These are phyloP conservation scores for Characodon lateralis DNA, from an alignment of 2,797 vertebrate species.

Conservation along the genomic window DNA sequence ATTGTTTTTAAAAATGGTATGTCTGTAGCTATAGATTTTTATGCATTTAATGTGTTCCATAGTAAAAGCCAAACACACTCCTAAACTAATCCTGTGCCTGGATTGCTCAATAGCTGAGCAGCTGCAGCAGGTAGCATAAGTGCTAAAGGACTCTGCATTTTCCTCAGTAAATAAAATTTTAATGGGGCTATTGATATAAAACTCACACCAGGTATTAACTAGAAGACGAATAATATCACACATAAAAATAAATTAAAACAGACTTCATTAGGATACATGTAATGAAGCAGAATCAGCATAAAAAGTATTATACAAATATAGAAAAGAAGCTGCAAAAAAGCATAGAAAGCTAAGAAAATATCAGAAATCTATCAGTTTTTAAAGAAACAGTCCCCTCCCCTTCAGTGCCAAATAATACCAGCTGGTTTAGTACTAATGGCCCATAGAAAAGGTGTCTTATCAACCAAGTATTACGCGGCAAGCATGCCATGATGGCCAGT, in stretches of 20 bases:
- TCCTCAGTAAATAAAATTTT: background rate
- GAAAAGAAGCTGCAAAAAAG: background rate
- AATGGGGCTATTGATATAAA: background rate
- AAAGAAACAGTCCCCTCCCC: background rate
- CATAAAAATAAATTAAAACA: background rate
- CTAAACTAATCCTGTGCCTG: slow-evolving; percentile 1
- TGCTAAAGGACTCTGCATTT: background rate
- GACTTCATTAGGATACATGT: background rate
- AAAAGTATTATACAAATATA: background rate
- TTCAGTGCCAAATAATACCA: too few species aligned
- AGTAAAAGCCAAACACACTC: background rate
- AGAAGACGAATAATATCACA: background rate
- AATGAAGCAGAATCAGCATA: background rate
- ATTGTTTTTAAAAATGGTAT: background rate
- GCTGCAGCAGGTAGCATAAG: background rate
- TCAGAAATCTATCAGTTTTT: background rate
- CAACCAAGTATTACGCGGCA: too few species aligned
- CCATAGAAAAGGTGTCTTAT: too few species aligned
- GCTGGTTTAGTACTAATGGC: too few species aligned
- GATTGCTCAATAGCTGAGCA: background rate
- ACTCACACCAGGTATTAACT: background rate
- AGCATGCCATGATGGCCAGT: too few species aligned
- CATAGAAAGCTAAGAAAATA: background rate
- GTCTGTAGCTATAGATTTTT: background rate
- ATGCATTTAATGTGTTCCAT: slow-evolving; percentile 11